phyloP scores from a whole-genome alignment of 92 coral and sea anemone genomes.

The Micromussa lordhowensis region DNA sequence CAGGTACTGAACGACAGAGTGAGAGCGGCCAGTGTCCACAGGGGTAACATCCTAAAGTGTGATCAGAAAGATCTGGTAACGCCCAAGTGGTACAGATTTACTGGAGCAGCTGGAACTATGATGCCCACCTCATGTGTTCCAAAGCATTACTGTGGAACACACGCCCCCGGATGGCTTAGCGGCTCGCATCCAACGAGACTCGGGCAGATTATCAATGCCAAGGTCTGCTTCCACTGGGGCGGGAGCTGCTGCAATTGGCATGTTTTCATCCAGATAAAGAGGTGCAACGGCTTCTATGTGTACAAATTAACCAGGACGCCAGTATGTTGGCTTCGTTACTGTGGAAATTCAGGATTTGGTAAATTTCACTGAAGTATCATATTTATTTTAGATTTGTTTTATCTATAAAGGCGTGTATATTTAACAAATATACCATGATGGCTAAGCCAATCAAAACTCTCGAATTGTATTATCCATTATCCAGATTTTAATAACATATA shows the following conservation, averaged over 20 bases:
- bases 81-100: slow-evolving; percentile 60
- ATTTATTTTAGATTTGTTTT: not conserved
- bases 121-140: slow-evolving; percentile 66
- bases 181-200: slow-evolving; percentile 48
- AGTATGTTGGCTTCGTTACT: slow-evolving; percentile 54
- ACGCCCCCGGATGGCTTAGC: slow-evolving; percentile 62
- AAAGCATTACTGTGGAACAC: slow-evolving; percentile 59
- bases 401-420: too few species aligned
- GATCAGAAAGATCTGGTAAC: slow-evolving; percentile 38
- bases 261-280: slow-evolving; percentile 39
- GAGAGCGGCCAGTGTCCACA: slow-evolving; percentile 37
- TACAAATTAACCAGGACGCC: slow-evolving; percentile 52
- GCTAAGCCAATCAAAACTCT: too few species aligned
- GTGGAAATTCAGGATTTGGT: slow-evolving; percentile 55
- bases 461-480: too few species aligned
- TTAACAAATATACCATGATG: too few species aligned
- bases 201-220: slow-evolving; percentile 39
- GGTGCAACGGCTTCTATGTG: slow-evolving; percentile 56
- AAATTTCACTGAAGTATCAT: not conserved
- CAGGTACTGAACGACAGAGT: slow-evolving; percentile 2
- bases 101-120: slow-evolving; percentile 55
- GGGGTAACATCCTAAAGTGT: slow-evolving; percentile 26
- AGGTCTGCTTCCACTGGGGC: slow-evolving; percentile 58
- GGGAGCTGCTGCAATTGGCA: slow-evolving; percentile 42
- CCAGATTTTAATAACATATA: too few species aligned